Evolutionary conservation across 2,113 vertebrate genomes (phyloP).

Genomic region (Aix galericulata): DNA sequence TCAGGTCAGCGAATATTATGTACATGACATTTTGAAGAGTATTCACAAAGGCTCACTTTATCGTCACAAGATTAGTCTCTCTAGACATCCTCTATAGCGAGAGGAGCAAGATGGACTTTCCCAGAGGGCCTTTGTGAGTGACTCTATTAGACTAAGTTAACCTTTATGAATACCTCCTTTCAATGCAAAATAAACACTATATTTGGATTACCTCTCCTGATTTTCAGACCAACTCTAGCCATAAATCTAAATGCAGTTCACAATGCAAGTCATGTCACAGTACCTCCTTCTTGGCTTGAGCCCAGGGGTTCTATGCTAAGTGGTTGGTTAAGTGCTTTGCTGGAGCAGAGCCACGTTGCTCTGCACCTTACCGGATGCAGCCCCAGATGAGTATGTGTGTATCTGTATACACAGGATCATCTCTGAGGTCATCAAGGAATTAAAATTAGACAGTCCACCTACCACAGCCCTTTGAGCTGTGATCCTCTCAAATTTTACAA

Average conservation of each 20-base stretch:
- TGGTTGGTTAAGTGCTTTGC: not conserved
- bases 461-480: not conserved
- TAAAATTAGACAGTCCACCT: not conserved
- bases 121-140: not conserved
- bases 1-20: not conserved
- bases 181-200: not conserved
- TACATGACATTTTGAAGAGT: not conserved
- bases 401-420: not conserved
- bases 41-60: not conserved
- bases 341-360: not conserved
- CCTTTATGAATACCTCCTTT: not conserved
- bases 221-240: not conserved
- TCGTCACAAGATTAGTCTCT: not conserved
- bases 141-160: not conserved
- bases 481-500: not conserved
- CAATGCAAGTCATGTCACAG: not conserved
- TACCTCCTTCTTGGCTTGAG: not conserved
- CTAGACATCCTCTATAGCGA: not conserved
- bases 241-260: slow-evolving; percentile 17
- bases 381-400: no score
- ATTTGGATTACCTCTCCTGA: not conserved
- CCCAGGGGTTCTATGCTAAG: not conserved
- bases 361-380: not conserved
- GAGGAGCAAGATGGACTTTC: not conserved
- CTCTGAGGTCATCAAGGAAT: not conserved